Evolutionary conservation across 2,113 vertebrate species (phyloP).

Genomic region (Tiliqua scincoides): DNA sequence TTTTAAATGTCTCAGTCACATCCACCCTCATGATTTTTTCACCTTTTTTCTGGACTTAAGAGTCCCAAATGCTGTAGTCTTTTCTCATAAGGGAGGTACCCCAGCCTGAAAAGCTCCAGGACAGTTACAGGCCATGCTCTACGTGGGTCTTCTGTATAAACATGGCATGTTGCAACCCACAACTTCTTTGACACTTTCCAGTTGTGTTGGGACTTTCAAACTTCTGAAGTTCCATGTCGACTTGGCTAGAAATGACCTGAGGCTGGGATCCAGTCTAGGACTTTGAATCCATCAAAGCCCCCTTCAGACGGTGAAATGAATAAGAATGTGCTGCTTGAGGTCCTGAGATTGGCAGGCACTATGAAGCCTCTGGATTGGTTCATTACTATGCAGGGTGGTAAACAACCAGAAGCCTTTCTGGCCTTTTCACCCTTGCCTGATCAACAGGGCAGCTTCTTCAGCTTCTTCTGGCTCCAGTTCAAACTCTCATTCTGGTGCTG

Average conservation of each 20-base stretch:
- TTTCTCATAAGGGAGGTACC: too few relatives aligned
- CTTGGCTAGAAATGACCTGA: background rate
- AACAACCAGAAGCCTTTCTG: background rate
- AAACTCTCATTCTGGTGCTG: too few relatives aligned
- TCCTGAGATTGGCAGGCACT: background rate
- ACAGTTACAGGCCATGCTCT: too few relatives aligned
- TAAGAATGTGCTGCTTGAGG: background rate
- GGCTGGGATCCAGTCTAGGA: too few relatives aligned
- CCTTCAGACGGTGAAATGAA: background rate
- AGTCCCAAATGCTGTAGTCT: too few relatives aligned
- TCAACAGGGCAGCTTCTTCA: background rate
- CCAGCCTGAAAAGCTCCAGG: too few relatives aligned
- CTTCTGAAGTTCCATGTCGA: background rate
- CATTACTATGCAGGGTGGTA: too few relatives aligned
- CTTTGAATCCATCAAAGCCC: background rate
- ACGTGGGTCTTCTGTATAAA: background rate
- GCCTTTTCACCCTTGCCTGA: background rate
- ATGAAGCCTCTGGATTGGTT: background rate
- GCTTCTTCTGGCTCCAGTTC: background rate
- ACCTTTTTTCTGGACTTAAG: too few relatives aligned
- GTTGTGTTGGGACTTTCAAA: background rate
- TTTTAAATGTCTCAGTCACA: too few relatives aligned
- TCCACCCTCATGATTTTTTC: too few relatives aligned
- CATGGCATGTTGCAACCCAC: background rate
- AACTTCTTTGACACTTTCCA: background rate